Evolutionary conservation across 2,888 invertebrate genomes (phyloP), one percentile per base, ranked within the genome.

Genomic region (Amphimallon solstitiale): DNA sequence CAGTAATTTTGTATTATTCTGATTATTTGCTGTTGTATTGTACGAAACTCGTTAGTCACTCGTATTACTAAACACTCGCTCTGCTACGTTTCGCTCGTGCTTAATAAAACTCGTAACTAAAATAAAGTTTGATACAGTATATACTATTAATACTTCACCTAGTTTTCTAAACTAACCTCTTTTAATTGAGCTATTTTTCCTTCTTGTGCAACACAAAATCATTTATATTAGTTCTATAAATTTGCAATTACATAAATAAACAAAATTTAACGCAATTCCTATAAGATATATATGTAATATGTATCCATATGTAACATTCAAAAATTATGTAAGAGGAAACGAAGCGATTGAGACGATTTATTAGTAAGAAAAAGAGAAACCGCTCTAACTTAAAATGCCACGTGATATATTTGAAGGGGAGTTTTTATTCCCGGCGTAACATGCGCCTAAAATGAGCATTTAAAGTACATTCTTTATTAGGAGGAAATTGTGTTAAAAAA

Each of bases 381-480:
- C 43, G 61, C 70, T 72, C 71, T 69, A 64, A 67, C 62, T 63
- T 65, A 48, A 71, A 72, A 71, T 68, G 66, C 37, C 45, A 59
- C 56, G 73, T 75, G 76, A 78, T 77, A 76, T 76, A 78, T 76
- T 72, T 71, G 72, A 75, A 75, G 76, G 77, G 77, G 76, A 75
- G 74, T 69, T 71, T 76, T 72, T 76, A 48, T 78, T 78, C 73
- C 76, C 73, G 76, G 66, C 45, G 72, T 74, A 77, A 74, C 77
- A 74, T 76, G 75, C 79, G 78, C 76, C 78, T 74, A 70, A 74
- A 79, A 78, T 72, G 78, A 76, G 78, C 78, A 79, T 80, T 78
- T 79, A 79, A 74, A 80, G 76, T 77, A 76, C 76, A 75, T 76
- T 77, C 76, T 73, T 71, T 77, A 78, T 80, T 78, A 78, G 75